These are phyloP conservation scores for Gonioctena quinquepunctata DNA, from an alignment of 1,140 invertebrate genomes.

Conservation along the genomic window DNA sequence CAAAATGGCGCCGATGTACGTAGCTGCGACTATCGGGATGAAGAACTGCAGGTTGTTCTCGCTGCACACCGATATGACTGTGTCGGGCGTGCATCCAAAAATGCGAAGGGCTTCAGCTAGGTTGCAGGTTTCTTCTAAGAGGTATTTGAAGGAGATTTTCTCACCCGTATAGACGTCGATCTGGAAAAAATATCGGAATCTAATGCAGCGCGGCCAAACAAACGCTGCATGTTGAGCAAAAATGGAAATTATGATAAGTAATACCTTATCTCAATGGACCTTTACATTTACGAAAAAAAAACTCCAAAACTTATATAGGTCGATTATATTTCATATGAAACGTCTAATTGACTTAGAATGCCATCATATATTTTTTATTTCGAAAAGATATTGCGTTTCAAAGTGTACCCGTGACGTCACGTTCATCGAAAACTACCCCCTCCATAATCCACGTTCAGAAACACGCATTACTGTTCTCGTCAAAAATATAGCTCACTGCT, in stretches of 20 bases:
- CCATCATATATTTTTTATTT: not conserved
- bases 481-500: no score
- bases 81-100: slow-evolving; percentile 20
- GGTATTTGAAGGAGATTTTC: slow-evolving; percentile 15
- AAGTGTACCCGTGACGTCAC: no score
- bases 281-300: not conserved
- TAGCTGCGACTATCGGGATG: slow-evolving; percentile 55
- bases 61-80: slow-evolving; percentile 59
- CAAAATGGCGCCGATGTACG: slow-evolving; percentile 60
- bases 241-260: not conserved
- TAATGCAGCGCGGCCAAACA: not conserved
- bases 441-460: no score
- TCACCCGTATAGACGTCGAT: slow-evolving; percentile 29
- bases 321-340: not conserved
- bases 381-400: no score
- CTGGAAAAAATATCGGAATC: slow-evolving; percentile 23
- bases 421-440: no score
- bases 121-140: slow-evolving; percentile 25
- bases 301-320: not conserved
- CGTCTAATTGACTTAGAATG: not conserved
- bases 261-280: not conserved
- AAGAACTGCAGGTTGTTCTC: slow-evolving; percentile 63
- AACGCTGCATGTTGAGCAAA: no score
- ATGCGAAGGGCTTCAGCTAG: slow-evolving; percentile 30
- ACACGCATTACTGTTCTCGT: no score